phyloP scores from a whole-genome alignment of 1,140 invertebrate genomes.

The Orchesella cincta region DNA sequence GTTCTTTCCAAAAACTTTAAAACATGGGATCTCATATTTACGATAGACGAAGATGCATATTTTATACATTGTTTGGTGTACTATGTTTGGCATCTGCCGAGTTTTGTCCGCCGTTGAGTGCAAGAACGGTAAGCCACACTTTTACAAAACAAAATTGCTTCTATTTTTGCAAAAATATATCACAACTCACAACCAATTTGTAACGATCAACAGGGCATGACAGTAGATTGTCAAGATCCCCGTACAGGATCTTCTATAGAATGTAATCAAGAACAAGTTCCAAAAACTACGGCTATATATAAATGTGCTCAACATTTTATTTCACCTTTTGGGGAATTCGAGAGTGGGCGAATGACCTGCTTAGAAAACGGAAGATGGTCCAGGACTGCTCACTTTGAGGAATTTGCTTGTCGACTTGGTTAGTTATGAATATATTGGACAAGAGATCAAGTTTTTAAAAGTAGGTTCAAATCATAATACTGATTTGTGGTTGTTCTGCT shows the following conservation, averaged over 20 bases:
- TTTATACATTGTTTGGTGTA: not conserved
- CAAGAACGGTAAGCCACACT: not conserved
- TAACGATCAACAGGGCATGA: not conserved
- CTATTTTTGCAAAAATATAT: not conserved
- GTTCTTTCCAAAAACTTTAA: too few species aligned
- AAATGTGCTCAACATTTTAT: conserved; percentile 32
- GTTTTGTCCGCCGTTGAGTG: not conserved
- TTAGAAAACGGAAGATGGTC: conserved; percentile 12
- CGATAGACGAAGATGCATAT: too few species aligned
- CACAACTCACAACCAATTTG: not conserved
- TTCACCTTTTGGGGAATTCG: conserved; percentile 28
- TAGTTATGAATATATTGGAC: too few species aligned
- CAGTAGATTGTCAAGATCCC: conserved; percentile 12
- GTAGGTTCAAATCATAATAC: too few species aligned
- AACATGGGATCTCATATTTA: too few species aligned
- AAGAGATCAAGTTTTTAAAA: too few species aligned
- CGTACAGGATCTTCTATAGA: not conserved
- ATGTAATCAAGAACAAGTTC: conserved; percentile 7
- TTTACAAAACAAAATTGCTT: too few species aligned
- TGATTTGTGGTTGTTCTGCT: too few species aligned
- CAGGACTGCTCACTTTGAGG: conserved; percentile 16
- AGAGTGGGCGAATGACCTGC: conserved; percentile 35
- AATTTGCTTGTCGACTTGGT: conserved; percentile 39
- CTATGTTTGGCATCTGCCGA: not conserved
- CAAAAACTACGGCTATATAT: conserved; percentile 25